Conservation (phyloP, 2,888 invertebrate genomes). For the Acronicta psi region DNA sequence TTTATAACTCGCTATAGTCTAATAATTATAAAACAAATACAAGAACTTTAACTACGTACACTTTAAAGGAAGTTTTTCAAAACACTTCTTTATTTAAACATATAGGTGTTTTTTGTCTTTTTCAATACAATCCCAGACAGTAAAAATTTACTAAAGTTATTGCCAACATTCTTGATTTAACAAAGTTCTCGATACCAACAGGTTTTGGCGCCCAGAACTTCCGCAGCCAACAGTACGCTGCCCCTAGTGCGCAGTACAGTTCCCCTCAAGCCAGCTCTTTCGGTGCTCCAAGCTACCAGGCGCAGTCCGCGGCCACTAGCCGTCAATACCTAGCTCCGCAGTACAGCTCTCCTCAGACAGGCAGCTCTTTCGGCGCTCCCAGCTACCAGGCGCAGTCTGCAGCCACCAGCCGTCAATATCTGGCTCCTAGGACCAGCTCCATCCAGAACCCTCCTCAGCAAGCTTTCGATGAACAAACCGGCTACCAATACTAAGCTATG, state of each 20-base stretch:
- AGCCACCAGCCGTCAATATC: slow-evolving; percentile 75
- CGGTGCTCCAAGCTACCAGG: slow-evolving; percentile 18
- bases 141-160: too few relatives aligned
- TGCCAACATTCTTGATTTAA: too few relatives aligned
- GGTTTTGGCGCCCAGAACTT: slow-evolving; percentile 49
- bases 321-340: slow-evolving; percentile 80
- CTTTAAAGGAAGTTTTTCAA: too few relatives aligned
- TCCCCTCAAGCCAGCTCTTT: slow-evolving; percentile 23
- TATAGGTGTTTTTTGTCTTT: too few relatives aligned
- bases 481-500: slow-evolving; percentile 75
- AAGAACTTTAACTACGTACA: too few relatives aligned
- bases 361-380: slow-evolving; percentile 17
- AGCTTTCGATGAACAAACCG: slow-evolving; percentile 79
- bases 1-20: too few relatives aligned
- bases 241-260: slow-evolving; percentile 60
- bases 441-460: slow-evolving; percentile 76
- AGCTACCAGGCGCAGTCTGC: slow-evolving; percentile 56
- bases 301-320: slow-evolving; percentile 65
- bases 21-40: too few relatives aligned
- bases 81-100: too few relatives aligned
- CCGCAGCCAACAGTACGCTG: slow-evolving; percentile 34
- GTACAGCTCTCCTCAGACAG: slow-evolving; percentile 42
- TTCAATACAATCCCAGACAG: too few relatives aligned
- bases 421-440: slow-evolving; percentile 69
- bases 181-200: slow-evolving; percentile 28